phyloP scores from a whole-genome alignment of 1,140 invertebrate species.

The Leptoteleia sp. region DNA sequence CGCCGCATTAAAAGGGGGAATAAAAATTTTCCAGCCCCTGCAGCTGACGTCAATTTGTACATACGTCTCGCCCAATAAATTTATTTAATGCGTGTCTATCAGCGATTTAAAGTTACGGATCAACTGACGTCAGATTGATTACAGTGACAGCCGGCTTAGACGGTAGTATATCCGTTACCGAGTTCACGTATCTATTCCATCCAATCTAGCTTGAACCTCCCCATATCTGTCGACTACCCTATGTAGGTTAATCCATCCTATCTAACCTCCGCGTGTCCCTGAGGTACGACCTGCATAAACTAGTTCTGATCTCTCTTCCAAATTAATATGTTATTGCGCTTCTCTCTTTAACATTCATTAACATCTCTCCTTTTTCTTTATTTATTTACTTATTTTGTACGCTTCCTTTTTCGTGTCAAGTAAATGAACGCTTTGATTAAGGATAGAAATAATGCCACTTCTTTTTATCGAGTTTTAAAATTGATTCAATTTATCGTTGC shows the following conservation, averaged over 20 bases:
- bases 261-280: constrained; percentile 55
- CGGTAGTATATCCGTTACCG: constrained; percentile 55
- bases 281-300: constrained; percentile 57
- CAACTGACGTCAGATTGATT: constrained; percentile 69
- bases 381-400: no score
- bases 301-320: constrained; percentile 19
- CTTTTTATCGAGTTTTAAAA: no score
- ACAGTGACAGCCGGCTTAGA: constrained; percentile 55
- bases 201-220: constrained; percentile 56
- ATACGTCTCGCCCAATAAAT: constrained; percentile 13
- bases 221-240: constrained; percentile 59
- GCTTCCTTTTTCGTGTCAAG: no score
- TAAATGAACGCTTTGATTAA: no score
- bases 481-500: no score
- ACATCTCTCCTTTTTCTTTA: background rate
- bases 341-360: constrained; percentile 1
- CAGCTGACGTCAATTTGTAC: constrained; percentile 8
- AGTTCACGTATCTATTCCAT: constrained; percentile 61
- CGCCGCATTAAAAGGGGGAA: background rate
- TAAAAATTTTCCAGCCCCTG: background rate
- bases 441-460: no score
- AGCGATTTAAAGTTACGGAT: constrained; percentile 57
- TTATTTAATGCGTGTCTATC: constrained; percentile 43
- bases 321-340: constrained; percentile 58
- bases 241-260: constrained; percentile 65